Conservation (phyloP, 1,140 invertebrate genomes). For the Liolophura sinensis region DNA sequence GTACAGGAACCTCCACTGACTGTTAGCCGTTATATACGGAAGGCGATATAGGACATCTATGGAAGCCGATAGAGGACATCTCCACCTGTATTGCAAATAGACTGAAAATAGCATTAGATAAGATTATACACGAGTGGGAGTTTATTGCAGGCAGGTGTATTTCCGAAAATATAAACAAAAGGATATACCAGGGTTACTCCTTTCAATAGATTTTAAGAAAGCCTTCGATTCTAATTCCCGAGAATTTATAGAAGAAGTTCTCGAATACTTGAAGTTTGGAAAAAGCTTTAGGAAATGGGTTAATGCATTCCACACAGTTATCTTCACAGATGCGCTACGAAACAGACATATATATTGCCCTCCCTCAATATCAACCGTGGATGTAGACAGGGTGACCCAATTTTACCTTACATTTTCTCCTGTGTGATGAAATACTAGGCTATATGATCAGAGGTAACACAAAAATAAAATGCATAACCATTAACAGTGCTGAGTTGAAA, state of each 20-base stretch:
- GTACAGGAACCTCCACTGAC: no score
- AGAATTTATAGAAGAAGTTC: constrained; percentile 11
- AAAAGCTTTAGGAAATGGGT: constrained; percentile 11
- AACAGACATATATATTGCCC: constrained; percentile 8
- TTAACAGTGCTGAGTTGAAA: no score
- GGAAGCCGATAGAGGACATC: no score
- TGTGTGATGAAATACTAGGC: no score
- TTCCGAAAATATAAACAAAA: constrained; percentile 7
- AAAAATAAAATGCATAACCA: no score
- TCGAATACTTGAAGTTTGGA: constrained; percentile 15
- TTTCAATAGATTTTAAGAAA: constrained; percentile 15
- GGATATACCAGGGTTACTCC: constrained; percentile 7
- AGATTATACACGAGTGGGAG: no score
- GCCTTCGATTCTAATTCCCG: constrained; percentile 15
- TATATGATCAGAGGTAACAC: no score
- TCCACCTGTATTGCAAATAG: no score
- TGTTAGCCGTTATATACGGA: no score
- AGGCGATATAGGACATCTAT: no score
- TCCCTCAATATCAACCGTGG: constrained; percentile 11
- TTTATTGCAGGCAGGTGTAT: constrained; percentile 15
- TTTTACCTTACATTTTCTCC: constrained; percentile 11
- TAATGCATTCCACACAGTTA: constrained; percentile 6
- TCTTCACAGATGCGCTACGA: neutral
- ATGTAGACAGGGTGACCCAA: constrained; percentile 12
- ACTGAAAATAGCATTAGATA: no score